Base-by-base conservation (phyloP, 2,113 vertebrate species). In the Lota lota region DNA sequence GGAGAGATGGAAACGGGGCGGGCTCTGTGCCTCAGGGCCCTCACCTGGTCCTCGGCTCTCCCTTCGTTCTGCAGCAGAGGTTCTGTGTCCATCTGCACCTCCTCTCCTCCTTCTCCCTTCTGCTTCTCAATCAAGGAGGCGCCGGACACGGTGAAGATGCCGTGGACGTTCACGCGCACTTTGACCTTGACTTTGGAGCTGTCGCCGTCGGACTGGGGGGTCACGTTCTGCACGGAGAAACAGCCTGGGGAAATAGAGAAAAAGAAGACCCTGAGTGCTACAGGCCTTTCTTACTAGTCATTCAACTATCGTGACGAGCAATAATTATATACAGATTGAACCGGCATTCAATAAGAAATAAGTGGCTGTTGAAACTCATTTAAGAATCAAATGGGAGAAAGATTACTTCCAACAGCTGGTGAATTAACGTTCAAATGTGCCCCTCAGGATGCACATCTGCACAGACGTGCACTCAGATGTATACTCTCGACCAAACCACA, bases 131-230 rank as follows among this genome's bases (percentile, higher is more conserved):
- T 93, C 66, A 97, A 73, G 12, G 95, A 95, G 0, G 96, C 96
- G 5, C 77, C 94, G 63, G 95, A 96, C 82, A 98, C 94, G 0
- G 94, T 95, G 91, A 98, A 97, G 81, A 97, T 94, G 51, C 96
- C 96, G 0, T 98, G 96, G 67, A 97, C 87, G 5, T 97, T 97
- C 63, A 98, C 92, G 0, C 94, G 94, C 72, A 98, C 96, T 89
- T 97, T 98, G 61, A 98, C 95, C 76, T 98, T 98, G 64, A 98
- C 94, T 88, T 97, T 97, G 47, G 95, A 95, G 79, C 91, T 95
- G 78, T 97, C 95, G 0, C 96, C 96, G 21, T 98, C 95, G 0
- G 92, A 92, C 57, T 96, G 96, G 5, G 96, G 93, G 70, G 91
- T 89, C 65, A 98, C 95, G 56, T 96, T 96, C 68, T 98, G 96